phyloP scores from a whole-genome alignment of 2,113 vertebrate species.

The Bothrops jararaca region DNA sequence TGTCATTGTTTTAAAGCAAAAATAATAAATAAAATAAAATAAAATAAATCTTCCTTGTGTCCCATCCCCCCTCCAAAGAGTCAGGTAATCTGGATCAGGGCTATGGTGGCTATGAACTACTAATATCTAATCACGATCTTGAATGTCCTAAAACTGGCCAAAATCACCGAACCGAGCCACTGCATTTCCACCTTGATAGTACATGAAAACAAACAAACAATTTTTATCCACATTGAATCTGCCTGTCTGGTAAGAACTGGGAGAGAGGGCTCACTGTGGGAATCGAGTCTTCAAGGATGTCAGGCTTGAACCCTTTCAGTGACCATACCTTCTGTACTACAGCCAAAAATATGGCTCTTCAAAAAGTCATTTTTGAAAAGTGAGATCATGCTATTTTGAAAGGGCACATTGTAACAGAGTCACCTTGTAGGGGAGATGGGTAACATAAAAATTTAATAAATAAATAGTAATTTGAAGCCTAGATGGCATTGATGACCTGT shows the following conservation, averaged over 20 bases:
- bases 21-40: neutral
- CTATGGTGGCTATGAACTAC: neutral
- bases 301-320: neutral
- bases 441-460: neutral
- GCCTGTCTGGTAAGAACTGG: neutral
- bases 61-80: neutral
- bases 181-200: neutral
- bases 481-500: neutral
- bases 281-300: neutral
- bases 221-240: neutral
- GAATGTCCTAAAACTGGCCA: neutral
- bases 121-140: neutral
- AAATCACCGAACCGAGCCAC: neutral
- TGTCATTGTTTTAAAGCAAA: neutral
- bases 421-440: neutral
- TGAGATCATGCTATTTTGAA: neutral
- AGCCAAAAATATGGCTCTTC: neutral
- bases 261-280: neutral
- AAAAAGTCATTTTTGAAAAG: neutral
- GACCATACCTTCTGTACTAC: neutral
- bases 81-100: neutral
- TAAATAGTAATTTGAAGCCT: neutral
- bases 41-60: too few species aligned
- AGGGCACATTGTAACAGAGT: neutral
- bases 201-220: neutral